Base-by-base conservation (phyloP, 2,888 invertebrate species). In the Cybosia mesomella region DNA sequence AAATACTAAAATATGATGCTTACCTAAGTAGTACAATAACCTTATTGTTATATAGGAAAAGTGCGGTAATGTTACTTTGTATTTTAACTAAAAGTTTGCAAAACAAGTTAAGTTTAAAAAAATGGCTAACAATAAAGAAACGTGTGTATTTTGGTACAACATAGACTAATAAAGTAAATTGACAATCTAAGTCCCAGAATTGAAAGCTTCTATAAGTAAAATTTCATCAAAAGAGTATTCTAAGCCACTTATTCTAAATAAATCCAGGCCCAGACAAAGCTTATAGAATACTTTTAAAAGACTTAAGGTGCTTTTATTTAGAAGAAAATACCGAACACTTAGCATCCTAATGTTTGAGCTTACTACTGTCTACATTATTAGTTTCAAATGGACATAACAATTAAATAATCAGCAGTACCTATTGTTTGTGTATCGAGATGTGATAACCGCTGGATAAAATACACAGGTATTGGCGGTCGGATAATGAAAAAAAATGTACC, bases 161-260 rank as follows among this genome's bases (percentile, higher is more conserved):
- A 24, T 55, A 55, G 15, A 55, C 22, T 22, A 15, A 55, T 22
- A 55, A 24, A 24, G 55, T 18, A 28, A 55, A 28, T 24, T 24
- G 15, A 22, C 18, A 58, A 49, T 65, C n/a, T 15, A 58, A 59
- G 49, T 28, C 58, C 53, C 22, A 34, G 32, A 4, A 43, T 53
- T 53, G 36, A 66, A 36, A 58, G 59, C 11, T 32, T 58, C 15
- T 32, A 5, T 66, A 22, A 65, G 24, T 59, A 22, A n/a, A 58
- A 53, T 18, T 54, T n/a, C 68, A 64, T 67, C 58, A 60, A 62
- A 59, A 64, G 32, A 32, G 28, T 43, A 70, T 68, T 67, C 21
- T 28, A 72, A 65, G 34, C 21, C 28, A 58, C 65, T 53, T 72
- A 68, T 64, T 72, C 67, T 80, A 66, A 80, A 78, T 71, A 78